Base-by-base conservation (phyloP, 2,888 invertebrate species). In the Drosophila merina region DNA sequence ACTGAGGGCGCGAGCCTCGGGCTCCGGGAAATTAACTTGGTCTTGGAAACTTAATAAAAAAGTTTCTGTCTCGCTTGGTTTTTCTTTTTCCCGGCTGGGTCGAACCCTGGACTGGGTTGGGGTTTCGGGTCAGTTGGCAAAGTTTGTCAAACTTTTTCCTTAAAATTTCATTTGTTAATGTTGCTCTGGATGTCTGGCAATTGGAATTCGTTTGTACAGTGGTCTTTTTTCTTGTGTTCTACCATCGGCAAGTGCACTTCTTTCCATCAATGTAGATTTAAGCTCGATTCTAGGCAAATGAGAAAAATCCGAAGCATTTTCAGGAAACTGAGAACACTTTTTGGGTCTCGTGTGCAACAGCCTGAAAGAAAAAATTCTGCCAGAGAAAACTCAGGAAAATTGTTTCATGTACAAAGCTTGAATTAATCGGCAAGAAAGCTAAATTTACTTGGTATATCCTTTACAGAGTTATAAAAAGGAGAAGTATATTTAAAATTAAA, bases 41-140 rank as follows among this genome's bases (percentile, higher is more conserved):
- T 63, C 74, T 57, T 70, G 69, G 69, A 74, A 87, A 87, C 87
- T 81, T 81, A 81, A 82, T 82, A 87, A 72, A 82, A 82, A 87
- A 87, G 72, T 81, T 87, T 57, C 42, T 31, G 57, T 31, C 48
- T 44, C 31, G 57, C n/a, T 66, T 50, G 31, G 40, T 7, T 50
- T 40, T 40, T 31, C 12, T 9, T 56, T 20, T 38, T 26, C 9
- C 12, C 3, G 7, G 20, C 12, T 28, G 4, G 28, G 28, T 28
- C 28, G 28, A 28, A 26, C 10, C 5, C 31, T n/a, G 36, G 36
- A 12, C 12, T 26, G n/a, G 26, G 9, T 48, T 2, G 7, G 30
- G 45, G 7, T 45, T 31, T 42, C 9, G 44, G 49, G 42, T 49
- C 33, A 26, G 31, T 25, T 20, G 44, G 9, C 25, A n/a, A 63